Percentiles rank a stretch among this genome's conserved stretches.
These are phyloP conservation scores for Heliconius charithonia DNA, from an alignment of 2,888 invertebrate species.

Conservation along the genomic window DNA sequence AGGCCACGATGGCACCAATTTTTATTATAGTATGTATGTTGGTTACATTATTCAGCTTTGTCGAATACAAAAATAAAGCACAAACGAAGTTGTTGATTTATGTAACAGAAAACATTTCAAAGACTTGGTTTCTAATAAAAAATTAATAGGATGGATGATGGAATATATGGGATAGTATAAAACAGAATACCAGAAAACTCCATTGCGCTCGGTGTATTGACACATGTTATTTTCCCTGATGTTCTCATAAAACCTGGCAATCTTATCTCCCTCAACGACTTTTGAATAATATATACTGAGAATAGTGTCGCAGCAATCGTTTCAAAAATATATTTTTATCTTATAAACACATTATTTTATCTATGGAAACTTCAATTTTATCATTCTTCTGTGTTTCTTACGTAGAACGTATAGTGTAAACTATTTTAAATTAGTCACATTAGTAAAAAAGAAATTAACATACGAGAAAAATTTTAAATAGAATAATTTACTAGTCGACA, in stretches of 20 bases:
- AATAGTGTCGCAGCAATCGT: slow-evolving; percentile 48
- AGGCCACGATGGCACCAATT: neutral
- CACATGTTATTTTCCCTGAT: slow-evolving; percentile 72
- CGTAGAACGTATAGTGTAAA: slow-evolving; percentile 4
- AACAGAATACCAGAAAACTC: slow-evolving; percentile 63
- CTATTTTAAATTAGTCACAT: slow-evolving; percentile 14
- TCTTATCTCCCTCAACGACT: slow-evolving; percentile 65
- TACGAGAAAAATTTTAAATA: slow-evolving; percentile 17
- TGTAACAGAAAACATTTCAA: slow-evolving; percentile 48
- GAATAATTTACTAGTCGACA: slow-evolving; percentile 3
- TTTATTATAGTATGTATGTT: neutral
- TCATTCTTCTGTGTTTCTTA: slow-evolving; percentile 10
- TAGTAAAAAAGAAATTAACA: slow-evolving; percentile 14
- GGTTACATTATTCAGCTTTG: neutral
- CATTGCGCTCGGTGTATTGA: slow-evolving; percentile 66
- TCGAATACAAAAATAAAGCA: slow-evolving; percentile 47
- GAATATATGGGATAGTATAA: slow-evolving; percentile 60
- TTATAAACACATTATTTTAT: slow-evolving; percentile 31
- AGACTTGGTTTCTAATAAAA: slow-evolving; percentile 61
- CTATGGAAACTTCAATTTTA: slow-evolving; percentile 25
- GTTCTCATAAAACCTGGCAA: slow-evolving; percentile 68
- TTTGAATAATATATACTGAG: slow-evolving; percentile 62
- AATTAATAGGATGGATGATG: slow-evolving; percentile 64
- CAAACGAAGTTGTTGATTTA: slow-evolving; percentile 46
- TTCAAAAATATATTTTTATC: slow-evolving; percentile 40